A percentile compares a stretch with the other conserved stretches of the same genome.
phyloP scores from a whole-genome alignment of 2,113 vertebrate genomes.

The Dipodomys merriami region DNA sequence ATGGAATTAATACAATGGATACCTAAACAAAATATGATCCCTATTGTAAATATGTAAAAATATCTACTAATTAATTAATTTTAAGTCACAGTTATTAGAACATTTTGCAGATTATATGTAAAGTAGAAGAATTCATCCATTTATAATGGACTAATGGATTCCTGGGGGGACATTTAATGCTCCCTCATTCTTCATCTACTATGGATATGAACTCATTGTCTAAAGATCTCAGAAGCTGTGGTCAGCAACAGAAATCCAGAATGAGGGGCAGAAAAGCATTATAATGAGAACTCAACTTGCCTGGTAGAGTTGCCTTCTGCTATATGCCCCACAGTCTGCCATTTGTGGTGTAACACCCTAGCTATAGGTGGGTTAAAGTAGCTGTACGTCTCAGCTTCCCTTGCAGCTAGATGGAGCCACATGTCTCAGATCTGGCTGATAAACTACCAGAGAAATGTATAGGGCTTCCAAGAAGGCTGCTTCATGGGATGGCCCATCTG shows the following conservation, averaged over 20 bases:
- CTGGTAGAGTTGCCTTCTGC: background rate
- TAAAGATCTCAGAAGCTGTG: background rate
- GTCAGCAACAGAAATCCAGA: background rate
- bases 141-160: background rate
- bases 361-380: too few relatives aligned
- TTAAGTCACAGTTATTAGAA: background rate
- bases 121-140: background rate
- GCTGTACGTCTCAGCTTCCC: background rate
- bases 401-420: background rate
- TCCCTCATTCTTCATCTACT: background rate
- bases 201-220: background rate
- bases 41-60: background rate
- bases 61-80: background rate
- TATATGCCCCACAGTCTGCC: too few relatives aligned
- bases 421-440: background rate
- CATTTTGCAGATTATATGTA: background rate
- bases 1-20: background rate
- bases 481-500: background rate
- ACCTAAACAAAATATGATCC: background rate
- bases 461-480: background rate
- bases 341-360: background rate
- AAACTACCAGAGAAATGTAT: background rate
- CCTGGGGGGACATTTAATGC: background rate
- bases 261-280: background rate
- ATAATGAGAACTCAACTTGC: background rate